Evolutionary conservation across 2,113 vertebrate genomes (phyloP).

Genomic region (Anarrhichthys ocellatus): DNA sequence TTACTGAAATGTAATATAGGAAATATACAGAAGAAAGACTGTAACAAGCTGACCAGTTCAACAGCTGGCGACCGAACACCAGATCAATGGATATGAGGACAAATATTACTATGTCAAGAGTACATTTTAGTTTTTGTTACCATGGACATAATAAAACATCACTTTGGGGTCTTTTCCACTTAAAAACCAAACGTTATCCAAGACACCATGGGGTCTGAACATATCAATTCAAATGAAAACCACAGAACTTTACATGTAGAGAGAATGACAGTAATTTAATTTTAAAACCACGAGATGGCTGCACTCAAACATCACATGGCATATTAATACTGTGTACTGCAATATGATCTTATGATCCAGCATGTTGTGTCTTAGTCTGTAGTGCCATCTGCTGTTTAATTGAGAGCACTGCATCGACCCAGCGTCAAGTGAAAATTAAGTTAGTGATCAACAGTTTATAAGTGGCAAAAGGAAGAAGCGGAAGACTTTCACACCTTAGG

Average conservation of each 20-base stretch:
- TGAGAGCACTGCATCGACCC: not conserved
- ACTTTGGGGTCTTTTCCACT: too few species aligned
- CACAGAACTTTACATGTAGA: not conserved
- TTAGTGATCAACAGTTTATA: not conserved
- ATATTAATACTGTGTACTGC: not conserved
- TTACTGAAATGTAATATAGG: not conserved
- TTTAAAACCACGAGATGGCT: not conserved
- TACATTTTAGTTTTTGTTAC: too few species aligned
- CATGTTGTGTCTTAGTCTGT: constrained; percentile 11
- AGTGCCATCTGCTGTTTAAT: constrained; percentile 60
- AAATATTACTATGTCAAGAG: not conserved
- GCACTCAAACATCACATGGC: not conserved
- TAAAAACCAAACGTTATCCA: too few species aligned
- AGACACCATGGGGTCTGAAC: not conserved
- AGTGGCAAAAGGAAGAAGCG: not conserved
- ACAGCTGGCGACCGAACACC: not conserved
- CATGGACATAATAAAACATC: too few species aligned
- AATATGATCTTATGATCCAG: not conserved
- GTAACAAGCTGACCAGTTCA: not conserved
- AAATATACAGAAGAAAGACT: not conserved
- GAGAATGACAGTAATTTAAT: not conserved
- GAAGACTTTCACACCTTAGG: not conserved
- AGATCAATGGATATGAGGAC: not conserved
- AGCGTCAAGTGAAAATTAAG: not conserved
- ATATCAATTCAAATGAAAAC: not conserved